Conservation (phyloP, 2,113 vertebrate species). For the Syrmaticus mikado region DNA sequence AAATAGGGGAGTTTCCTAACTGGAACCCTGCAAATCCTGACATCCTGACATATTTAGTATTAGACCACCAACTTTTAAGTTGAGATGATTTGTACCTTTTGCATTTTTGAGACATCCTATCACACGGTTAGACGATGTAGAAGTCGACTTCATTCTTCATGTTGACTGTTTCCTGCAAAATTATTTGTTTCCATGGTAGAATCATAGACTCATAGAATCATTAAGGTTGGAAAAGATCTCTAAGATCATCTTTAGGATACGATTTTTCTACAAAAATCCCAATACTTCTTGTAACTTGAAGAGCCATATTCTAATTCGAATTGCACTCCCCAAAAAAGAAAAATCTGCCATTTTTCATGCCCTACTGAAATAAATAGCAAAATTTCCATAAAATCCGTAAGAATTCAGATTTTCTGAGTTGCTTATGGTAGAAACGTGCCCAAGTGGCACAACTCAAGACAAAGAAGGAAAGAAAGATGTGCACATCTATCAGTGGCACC, state of each 20-base stretch:
- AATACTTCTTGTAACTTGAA: not conserved
- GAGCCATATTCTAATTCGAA: not conserved
- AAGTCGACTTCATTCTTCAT: not conserved
- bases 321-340: not conserved
- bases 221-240: too few relatives aligned
- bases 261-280: not conserved
- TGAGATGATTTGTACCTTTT: not conserved
- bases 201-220: too few relatives aligned
- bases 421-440: not conserved
- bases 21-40: not conserved
- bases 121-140: not conserved
- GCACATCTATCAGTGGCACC: not conserved
- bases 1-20: not conserved
- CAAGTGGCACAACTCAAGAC: not conserved
- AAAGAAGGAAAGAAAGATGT: not conserved
- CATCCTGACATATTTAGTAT: not conserved
- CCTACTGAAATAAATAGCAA: not conserved
- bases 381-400: not conserved
- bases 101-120: not conserved
- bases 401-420: not conserved
- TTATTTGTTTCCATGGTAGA: not conserved
- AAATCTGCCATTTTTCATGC: not conserved
- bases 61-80: not conserved
- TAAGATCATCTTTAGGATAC: too few relatives aligned
- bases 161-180: not conserved